Base-by-base conservation (phyloP, 2,797 vertebrate species). In the Cryptoblepharus egeriae region DNA sequence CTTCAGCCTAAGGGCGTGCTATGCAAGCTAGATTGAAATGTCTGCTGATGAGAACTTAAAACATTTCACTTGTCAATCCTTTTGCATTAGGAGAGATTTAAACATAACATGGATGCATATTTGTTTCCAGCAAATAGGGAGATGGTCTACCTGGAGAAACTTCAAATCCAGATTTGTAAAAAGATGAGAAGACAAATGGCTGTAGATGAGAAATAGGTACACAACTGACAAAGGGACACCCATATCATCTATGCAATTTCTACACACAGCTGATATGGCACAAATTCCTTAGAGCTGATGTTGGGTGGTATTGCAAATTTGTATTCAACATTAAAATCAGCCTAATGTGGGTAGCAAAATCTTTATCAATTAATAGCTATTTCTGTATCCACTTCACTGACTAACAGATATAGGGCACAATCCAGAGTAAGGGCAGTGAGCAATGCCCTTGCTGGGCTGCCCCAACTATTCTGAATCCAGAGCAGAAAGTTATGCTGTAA, bases 371-470 rank as follows among this genome's bases (percentile, higher is more conserved):
- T 60, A 80, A 60, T 8, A 20, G 2, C 49, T 64, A 9, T 39
- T 90, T 75, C 79, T 86, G 85, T 75, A 84, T 64, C 13, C 12
- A 22, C n/a, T 81, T 18, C 30, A 67, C 39, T 57, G 55, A 32
- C 28, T 67, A 58, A 32, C 37, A n/a, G n/a, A n/a, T n/a, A n/a
- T n/a, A n/a, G n/a, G n/a, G n/a, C n/a, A n/a, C n/a, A n/a, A n/a
- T n/a, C n/a, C n/a, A n/a, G n/a, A n/a, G n/a, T n/a, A n/a, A n/a
- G n/a, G n/a, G n/a, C n/a, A n/a, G n/a, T n/a, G n/a, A n/a, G n/a
- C n/a, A n/a, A n/a, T n/a, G n/a, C n/a, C n/a, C n/a, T n/a, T 42
- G 39, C 9, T 42, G 39, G 39, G 39, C 39, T 42, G 4, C 39
- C 39, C 39, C 9, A 42, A 9, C n/a, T n/a, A n/a, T n/a, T n/a